These are phyloP conservation scores for Semotilus atromaculatus DNA, from an alignment of 2,797 vertebrate genomes.

Conservation along the genomic window DNA sequence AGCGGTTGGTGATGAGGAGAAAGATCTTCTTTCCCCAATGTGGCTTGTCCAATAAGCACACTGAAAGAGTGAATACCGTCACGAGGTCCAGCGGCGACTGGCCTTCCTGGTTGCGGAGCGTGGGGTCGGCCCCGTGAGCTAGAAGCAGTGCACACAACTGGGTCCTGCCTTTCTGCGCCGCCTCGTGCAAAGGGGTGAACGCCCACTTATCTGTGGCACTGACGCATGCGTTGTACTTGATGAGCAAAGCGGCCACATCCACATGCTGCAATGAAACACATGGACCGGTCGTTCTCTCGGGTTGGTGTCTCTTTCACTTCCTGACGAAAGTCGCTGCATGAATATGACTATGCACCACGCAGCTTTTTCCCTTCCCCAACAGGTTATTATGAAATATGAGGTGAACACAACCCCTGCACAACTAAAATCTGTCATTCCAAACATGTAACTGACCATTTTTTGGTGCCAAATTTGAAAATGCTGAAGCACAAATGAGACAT, in stretches of 20 bases:
- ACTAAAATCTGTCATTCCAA: background rate
- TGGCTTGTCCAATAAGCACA: conserved; percentile 23
- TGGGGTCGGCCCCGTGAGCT: conserved; percentile 82
- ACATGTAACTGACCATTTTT: background rate
- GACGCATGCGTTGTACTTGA: conserved; percentile 84
- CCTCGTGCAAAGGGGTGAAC: conserved; percentile 83
- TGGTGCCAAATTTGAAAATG: background rate
- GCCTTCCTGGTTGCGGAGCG: conserved; percentile 84
- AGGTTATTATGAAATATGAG: background rate
- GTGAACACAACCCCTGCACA: background rate
- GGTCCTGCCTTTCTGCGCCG: conserved; percentile 82
- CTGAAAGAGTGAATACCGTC: conserved; percentile 68
- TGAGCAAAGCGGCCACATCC: conserved; percentile 82
- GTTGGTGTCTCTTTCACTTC: background rate
- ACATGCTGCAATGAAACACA: conserved; percentile 74
- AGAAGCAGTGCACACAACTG: conserved; percentile 82
- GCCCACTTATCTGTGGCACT: conserved; percentile 86
- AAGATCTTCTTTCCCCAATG: background rate
- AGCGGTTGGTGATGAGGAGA: background rate
- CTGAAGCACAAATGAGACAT: background rate
- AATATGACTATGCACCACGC: background rate
- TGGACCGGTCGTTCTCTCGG: background rate
- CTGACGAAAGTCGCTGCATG: background rate
- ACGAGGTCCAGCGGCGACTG: conserved; percentile 83
- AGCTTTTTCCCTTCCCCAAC: background rate